Evolutionary conservation across 2,888 invertebrate species (phyloP).

Genomic region (Cyclophora albipunctata): DNA sequence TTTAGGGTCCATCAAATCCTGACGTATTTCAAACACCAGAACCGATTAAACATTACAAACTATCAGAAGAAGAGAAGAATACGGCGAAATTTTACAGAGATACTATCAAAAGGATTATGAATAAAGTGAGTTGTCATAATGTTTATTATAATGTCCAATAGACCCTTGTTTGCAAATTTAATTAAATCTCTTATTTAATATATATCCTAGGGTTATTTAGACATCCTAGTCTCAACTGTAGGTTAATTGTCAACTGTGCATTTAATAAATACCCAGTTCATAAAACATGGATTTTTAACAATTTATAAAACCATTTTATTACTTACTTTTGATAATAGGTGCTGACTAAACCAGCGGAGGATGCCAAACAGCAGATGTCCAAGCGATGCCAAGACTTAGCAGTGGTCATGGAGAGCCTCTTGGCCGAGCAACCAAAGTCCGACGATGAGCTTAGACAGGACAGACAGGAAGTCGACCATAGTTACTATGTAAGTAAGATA

Average conservation of each 20-base stretch:
- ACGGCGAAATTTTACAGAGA: constrained; percentile 77
- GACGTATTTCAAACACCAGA: constrained; percentile 79
- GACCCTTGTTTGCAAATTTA: no score
- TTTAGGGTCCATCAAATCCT: constrained; percentile 83
- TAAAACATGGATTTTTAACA: no score
- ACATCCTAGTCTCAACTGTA: no score
- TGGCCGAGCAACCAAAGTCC: constrained; percentile 78
- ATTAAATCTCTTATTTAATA: no score
- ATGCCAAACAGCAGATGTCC: constrained; percentile 78
- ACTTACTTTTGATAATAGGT: constrained; percentile 31
- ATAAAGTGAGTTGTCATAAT: constrained; percentile 70
- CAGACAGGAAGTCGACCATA: constrained; percentile 75
- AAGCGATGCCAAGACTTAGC: constrained; percentile 83
- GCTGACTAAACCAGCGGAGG: constrained; percentile 66
- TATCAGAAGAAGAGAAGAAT: constrained; percentile 77
- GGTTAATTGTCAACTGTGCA: no score
- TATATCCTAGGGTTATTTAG: no score
- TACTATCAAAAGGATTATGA: constrained; percentile 80
- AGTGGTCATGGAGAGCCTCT: constrained; percentile 83
- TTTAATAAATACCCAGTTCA: no score
- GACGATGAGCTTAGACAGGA: constrained; percentile 75
- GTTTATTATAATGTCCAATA: no score
- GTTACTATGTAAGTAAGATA: constrained; percentile 75
- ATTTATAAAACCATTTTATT: no score
- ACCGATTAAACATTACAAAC: constrained; percentile 34